These are phyloP conservation scores for Drosophila infuscata DNA, from an alignment of 2,888 invertebrate genomes.

Conservation along the genomic window DNA sequence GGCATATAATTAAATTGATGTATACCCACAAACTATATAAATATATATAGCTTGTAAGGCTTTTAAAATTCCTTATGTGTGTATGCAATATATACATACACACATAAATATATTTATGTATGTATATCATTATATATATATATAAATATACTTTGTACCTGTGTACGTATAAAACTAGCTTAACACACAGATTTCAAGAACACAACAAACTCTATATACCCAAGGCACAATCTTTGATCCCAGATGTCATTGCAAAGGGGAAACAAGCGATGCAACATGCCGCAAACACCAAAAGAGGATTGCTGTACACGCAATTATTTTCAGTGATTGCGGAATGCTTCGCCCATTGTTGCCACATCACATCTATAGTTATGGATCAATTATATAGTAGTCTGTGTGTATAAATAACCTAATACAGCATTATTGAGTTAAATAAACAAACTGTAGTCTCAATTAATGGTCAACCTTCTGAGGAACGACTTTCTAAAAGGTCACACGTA, in stretches of 20 bases:
- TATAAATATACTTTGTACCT: conserved; percentile 6
- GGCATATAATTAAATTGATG: conserved; percentile 16
- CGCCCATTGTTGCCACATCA: neutral
- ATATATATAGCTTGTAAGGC: conserved; percentile 8
- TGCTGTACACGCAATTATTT: neutral
- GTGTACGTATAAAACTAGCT: conserved; percentile 1
- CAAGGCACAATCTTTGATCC: too few relatives aligned
- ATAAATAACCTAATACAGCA: conserved; percentile 11
- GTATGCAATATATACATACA: conserved; percentile 2
- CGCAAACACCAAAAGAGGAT: neutral
- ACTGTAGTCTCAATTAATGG: neutral
- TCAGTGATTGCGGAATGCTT: neutral
- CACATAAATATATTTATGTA: neutral
- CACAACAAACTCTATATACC: neutral
- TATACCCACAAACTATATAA: conserved; percentile 20
- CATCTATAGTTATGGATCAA: conserved; percentile 33
- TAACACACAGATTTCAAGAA: neutral
- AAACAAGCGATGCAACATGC: conserved; percentile 6
- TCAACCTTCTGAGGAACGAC: neutral
- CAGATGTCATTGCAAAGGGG: neutral
- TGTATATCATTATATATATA: neutral
- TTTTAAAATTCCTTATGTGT: conserved; percentile 20
- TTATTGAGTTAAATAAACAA: conserved; percentile 41
- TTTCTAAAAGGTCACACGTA: neutral
- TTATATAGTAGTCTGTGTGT: conserved; percentile 24